Evolutionary conservation across 2,797 vertebrate species (phyloP), one percentile per base, ranked within the genome.

Genomic region (Pseudomugil gertrudae): DNA sequence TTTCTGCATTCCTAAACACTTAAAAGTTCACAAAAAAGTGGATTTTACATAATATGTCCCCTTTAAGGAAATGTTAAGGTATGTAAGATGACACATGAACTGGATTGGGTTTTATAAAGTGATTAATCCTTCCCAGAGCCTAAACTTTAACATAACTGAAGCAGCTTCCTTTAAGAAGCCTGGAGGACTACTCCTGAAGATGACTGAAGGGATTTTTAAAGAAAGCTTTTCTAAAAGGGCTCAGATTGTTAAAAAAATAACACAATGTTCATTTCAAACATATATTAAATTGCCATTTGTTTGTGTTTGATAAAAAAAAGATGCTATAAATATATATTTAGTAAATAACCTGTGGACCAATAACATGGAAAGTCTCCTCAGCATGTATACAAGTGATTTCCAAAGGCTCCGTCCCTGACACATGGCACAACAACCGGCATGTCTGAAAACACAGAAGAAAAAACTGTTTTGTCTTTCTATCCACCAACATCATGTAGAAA

Each of bases 301-400:
- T 21, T 45, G 21, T 47, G n/a, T 23, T 23, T 47, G 43, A 45
- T 33, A 33, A 33, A 33, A 30, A 30, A 33, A 7, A 33, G 8
- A 33, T 2, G 13, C 4, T 5, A 15, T 15, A 15, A 5, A 38
- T 4, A 38, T 4, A 62, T 19, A 29, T 50, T 62, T 17, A 13
- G 56, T 29, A 8, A 36, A 36, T 72, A 94, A 98, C 98, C 96
- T 99, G 98, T 63, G 96, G 97, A 40, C 97, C 98, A 61, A 98
- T 98, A 79, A 98, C 96, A 72, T 96, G 95, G 90, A 99, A 98
- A 27, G 98, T 98, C 83, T 99, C 96, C 89, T 98, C 97, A 26
- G 97, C 98, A 2, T 99, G 97, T 74, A 97, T 87, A 55, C 98
- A 99, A 45, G 97, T 97, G 74, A 99, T 99, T 92, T 98, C 97